Evolutionary conservation across 2,797 vertebrate species (phyloP).

Genomic region (Hippopotamyrus pictus): DNA sequence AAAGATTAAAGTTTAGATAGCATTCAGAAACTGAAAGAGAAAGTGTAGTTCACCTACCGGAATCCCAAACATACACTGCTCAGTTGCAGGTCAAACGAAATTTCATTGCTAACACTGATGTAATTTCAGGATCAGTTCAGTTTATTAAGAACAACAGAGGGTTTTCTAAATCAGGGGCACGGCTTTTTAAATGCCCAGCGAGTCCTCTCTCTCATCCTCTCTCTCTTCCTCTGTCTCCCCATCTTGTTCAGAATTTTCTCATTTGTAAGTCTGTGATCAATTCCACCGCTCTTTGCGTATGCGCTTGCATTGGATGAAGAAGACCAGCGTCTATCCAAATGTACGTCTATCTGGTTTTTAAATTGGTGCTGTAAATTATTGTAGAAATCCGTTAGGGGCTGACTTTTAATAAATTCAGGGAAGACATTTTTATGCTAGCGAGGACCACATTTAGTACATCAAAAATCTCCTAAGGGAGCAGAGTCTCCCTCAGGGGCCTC

Average conservation of each 20-base stretch:
- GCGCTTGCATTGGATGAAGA: neutral
- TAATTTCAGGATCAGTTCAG: neutral
- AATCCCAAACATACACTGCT: neutral
- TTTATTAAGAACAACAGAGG: neutral
- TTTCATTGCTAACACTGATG: neutral
- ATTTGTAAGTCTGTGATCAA: conserved; percentile 1
- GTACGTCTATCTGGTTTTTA: neutral
- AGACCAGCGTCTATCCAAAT: neutral
- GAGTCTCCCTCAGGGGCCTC: neutral
- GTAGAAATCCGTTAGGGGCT: neutral
- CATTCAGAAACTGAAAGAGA: neutral
- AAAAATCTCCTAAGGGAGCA: neutral
- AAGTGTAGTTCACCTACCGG: neutral
- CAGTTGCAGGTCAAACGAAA: neutral
- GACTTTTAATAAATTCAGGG: conserved; percentile 16
- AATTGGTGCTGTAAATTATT: conserved; percentile 13
- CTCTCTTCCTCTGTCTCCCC: neutral
- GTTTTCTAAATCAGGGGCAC: neutral
- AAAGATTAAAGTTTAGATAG: neutral
- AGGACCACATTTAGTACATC: neutral
- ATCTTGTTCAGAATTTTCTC: neutral
- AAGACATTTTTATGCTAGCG: conserved; percentile 7
- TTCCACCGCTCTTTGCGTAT: neutral
- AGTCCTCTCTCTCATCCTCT: neutral
- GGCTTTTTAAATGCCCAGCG: neutral